Percentiles rank a stretch among this genome's conserved stretches.
Conservation (phyloP, 35 echinoderm and acorn worm genomes). For the Anneissia japonica region DNA sequence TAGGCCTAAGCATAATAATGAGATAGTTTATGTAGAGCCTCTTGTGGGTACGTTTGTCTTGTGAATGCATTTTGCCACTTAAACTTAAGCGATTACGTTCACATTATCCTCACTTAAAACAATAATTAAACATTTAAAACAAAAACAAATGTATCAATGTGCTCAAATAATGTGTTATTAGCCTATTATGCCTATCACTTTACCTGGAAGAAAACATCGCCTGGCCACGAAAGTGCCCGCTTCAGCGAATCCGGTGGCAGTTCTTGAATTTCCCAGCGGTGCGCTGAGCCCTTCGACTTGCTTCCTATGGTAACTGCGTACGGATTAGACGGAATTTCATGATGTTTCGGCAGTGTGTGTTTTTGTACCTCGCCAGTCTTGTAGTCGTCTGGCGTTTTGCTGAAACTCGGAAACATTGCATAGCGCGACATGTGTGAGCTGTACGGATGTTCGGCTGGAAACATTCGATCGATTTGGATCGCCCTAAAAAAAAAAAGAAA, state of each 20-base stretch:
- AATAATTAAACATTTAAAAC: too few species aligned
- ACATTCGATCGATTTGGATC: conserved; percentile 68
- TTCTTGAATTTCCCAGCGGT: conserved; percentile 62
- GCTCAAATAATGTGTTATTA: too few species aligned
- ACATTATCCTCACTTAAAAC: too few species aligned
- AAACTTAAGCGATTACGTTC: too few species aligned
- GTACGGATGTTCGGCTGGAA: conserved; percentile 98
- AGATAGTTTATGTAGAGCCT: too few species aligned
- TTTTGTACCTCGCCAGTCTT: conserved; percentile 64
- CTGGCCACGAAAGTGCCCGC: conserved; percentile 77
- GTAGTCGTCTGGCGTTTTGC: conserved; percentile 65
- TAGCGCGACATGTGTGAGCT: conserved; percentile 94
- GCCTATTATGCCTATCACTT: too few species aligned
- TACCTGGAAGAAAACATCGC: conserved; percentile 96
- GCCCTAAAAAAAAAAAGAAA: conserved; percentile 40
- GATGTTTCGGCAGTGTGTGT: conserved; percentile 52
- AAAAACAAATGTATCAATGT: too few species aligned
- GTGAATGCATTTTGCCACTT: too few species aligned
- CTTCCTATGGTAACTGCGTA: conserved; percentile 55
- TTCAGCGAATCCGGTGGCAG: conserved; percentile 72
- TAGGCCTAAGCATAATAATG: too few species aligned
- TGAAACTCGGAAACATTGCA: conserved; percentile 84
- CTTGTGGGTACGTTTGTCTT: too few species aligned
- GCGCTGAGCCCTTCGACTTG: conserved; percentile 65
- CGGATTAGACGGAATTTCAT: conserved; percentile 70